These are phyloP conservation scores for Turritopsis dohrnii DNA, from an alignment of 30 jellyfish, hydroid and myxozoan species.

Conservation along the genomic window DNA sequence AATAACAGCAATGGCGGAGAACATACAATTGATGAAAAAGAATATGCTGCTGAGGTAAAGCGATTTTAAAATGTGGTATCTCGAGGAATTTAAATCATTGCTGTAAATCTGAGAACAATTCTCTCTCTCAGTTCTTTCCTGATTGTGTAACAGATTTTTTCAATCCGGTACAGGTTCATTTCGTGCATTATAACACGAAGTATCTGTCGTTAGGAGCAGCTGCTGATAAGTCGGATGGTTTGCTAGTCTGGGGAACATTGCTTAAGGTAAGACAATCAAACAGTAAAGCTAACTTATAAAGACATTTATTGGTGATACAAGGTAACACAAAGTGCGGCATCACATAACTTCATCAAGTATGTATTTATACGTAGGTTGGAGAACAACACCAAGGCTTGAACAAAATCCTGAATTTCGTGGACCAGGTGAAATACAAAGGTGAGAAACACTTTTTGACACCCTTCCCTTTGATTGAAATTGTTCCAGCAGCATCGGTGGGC, in stretches of 20 bases:
- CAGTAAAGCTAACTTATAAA: too few species aligned
- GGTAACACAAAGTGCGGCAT: too few species aligned
- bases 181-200: constrained; percentile 38
- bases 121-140: too few species aligned
- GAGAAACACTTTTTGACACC: background rate
- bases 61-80: too few species aligned
- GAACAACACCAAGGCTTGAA: background rate
- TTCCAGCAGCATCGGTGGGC: constrained; percentile 27
- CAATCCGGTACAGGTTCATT: constrained; percentile 34
- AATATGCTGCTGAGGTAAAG: constrained; percentile 12
- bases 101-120: too few species aligned
- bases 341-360: too few species aligned
- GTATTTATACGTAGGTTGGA: background rate
- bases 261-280: constrained; percentile 28
- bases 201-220: constrained; percentile 17
- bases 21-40: constrained; percentile 11
- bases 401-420: background rate
- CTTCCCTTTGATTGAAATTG: constrained; percentile 14
- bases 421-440: constrained; percentile 18
- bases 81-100: too few species aligned
- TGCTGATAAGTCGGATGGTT: constrained; percentile 35
- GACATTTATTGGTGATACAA: too few species aligned
- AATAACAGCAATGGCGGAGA: background rate
- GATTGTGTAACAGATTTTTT: too few species aligned
- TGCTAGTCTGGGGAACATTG: constrained; percentile 43